These are phyloP conservation scores for Chironomus tentans DNA, from an alignment of 2,888 invertebrate genomes.

Conservation along the genomic window DNA sequence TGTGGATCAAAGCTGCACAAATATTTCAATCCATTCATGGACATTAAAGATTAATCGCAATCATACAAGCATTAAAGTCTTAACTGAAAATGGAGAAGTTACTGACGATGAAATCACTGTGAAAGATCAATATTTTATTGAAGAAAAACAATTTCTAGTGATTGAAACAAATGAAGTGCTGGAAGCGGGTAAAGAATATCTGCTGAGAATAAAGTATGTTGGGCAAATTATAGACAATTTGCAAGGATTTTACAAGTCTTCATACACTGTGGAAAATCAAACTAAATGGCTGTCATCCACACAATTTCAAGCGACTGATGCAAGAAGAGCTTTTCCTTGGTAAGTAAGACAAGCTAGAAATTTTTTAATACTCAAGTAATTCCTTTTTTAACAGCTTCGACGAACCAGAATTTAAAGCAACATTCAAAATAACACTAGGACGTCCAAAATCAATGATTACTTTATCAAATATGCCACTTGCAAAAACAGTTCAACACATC, in stretches of 20 bases:
- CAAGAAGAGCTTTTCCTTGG: constrained; percentile 69
- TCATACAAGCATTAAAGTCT: constrained; percentile 43
- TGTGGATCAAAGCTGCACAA: constrained; percentile 50
- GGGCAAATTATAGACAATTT: constrained; percentile 67
- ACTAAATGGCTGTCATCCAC: constrained; percentile 74
- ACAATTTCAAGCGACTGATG: constrained; percentile 76
- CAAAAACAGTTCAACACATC: constrained; percentile 45
- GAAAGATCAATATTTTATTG: constrained; percentile 46
- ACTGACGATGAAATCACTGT: constrained; percentile 37
- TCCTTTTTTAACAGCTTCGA: constrained; percentile 51
- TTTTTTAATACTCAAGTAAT: no score
- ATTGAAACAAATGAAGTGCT: constrained; percentile 52
- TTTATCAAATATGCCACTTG: constrained; percentile 67
- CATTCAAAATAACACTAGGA: constrained; percentile 67
- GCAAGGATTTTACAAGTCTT: constrained; percentile 75
- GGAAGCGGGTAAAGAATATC: constrained; percentile 51
- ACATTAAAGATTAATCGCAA: constrained; percentile 56
- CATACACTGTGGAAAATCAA: constrained; percentile 58
- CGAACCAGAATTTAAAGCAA: constrained; percentile 74
- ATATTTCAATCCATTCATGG: constrained; percentile 65
- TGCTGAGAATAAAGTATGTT: constrained; percentile 57
- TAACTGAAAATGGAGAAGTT: constrained; percentile 31
- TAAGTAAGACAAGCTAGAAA: no score
- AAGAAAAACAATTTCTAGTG: constrained; percentile 59
- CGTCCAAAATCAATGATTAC: constrained; percentile 61